Evolutionary conservation across 2,888 invertebrate species (phyloP).

Genomic region (Melanchra persicariae): DNA sequence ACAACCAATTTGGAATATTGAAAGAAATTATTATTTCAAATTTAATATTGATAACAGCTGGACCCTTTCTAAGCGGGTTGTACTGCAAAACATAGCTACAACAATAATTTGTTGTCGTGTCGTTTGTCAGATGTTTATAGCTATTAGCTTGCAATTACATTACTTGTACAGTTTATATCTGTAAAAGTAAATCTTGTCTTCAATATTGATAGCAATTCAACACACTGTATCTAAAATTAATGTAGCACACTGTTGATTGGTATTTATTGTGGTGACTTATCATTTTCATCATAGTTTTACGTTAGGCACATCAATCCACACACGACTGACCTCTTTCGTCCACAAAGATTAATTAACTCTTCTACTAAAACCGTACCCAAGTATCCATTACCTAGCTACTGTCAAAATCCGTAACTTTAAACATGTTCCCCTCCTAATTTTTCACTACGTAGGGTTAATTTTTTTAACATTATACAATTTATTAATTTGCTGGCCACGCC

Average conservation of each 20-base stretch:
- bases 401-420: conserved; percentile 58
- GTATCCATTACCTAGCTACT: conserved; percentile 57
- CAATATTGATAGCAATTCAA: neutral
- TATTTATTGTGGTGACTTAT: neutral
- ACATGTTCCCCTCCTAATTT: conserved; percentile 75
- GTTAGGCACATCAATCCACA: conserved; percentile 30
- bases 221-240: neutral
- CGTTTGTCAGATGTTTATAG: no score
- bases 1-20: no score
- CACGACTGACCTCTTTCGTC: conserved; percentile 16
- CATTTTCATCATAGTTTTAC: conserved; percentile 5
- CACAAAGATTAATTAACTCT: conserved; percentile 45
- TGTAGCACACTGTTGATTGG: neutral
- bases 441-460: conserved; percentile 78
- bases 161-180: no score
- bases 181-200: no score
- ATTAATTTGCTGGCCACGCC: conserved; percentile 85
- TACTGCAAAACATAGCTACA: no score
- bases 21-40: no score
- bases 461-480: conserved; percentile 77
- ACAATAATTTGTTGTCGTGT: no score
- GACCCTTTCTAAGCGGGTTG: neutral
- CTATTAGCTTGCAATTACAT: no score
- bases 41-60: no score
- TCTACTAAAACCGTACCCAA: conserved; percentile 33